Evolutionary conservation across 2,113 vertebrate genomes (phyloP), one percentile per base, ranked within the genome.

Genomic region (Paramisgurnus dabryanus): DNA sequence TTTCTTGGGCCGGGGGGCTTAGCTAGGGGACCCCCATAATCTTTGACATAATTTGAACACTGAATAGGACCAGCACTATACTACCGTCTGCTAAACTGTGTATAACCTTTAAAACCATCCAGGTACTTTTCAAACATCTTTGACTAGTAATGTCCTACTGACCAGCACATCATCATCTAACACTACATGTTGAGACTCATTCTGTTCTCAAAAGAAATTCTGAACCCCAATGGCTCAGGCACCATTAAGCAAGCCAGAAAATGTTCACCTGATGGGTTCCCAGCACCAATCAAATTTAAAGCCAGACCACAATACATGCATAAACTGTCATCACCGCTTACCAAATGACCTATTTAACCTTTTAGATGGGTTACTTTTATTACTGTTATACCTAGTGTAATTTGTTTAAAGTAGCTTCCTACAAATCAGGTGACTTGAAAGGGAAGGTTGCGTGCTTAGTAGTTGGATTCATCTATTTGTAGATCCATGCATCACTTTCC

Each of bases 401-500:
- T 69, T 78, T 73, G 63, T 39, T 73, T 27, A 55, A 3, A 47
- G 15, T 65, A 27, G 49, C 61, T 79, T 76, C 4, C 18, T 3
- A 64, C 47, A 5, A 3, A 49, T 47, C 10, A 34, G 18, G 17
- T 58, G 50, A 76, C 69, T 65, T 11, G 40, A 34, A 34, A 1
- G 27, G 18, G 60, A 61, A 50, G 58, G 27, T 34, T 34, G 6
- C 47, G 82, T 67, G 65, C 67, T 76, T 79, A 83, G 77, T 83
- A 89, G 87, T 87, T 86, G 88, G 85, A 89, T 90, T 88, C 69
- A 77, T 85, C 81, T 85, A 85, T 85, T 86, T 85, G 87, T 85
- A 85, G 85, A 74, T 87, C 86, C 83, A 89, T 93, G 91, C 86
- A 93, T 93, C 92, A 92, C 84, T 85, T 78, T 85, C 78, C 74